Conservation (phyloP, 2,797 vertebrate genomes). For the Clarias platycephalus region DNA sequence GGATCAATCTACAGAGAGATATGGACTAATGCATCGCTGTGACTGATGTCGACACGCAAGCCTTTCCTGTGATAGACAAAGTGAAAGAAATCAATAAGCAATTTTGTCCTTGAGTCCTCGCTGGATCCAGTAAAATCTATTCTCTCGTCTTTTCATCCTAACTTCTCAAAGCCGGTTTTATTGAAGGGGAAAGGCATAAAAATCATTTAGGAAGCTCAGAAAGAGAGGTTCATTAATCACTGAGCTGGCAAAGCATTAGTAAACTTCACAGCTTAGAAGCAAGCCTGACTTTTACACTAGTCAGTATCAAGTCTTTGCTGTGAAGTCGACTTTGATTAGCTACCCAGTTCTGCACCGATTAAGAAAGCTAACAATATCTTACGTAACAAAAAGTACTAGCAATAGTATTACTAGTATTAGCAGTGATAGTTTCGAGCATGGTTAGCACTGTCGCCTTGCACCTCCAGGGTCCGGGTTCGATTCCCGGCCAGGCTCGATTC, state of each 20-base stretch:
- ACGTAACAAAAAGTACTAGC: neutral
- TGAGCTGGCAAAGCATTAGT: slow-evolving; percentile 15
- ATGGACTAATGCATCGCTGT: slow-evolving; percentile 59
- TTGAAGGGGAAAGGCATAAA: slow-evolving; percentile 43
- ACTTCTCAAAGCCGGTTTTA: slow-evolving; percentile 34
- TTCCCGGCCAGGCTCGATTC: too few species aligned
- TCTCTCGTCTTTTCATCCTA: slow-evolving; percentile 56
- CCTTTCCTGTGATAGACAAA: slow-evolving; percentile 69
- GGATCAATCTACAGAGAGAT: slow-evolving; percentile 72
- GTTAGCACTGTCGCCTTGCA: too few species aligned
- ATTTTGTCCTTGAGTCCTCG: slow-evolving; percentile 70
- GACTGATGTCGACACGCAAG: slow-evolving; percentile 69
- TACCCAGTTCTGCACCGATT: neutral
- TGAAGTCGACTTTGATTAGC: neutral
- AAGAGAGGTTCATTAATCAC: slow-evolving; percentile 44
- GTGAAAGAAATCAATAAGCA: slow-evolving; percentile 77
- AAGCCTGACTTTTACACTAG: slow-evolving; percentile 9
- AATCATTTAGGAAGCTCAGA: slow-evolving; percentile 30
- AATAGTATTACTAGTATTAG: neutral
- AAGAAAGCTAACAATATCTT: neutral
- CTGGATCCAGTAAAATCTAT: slow-evolving; percentile 69
- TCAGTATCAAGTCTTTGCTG: neutral
- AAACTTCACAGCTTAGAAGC: slow-evolving; percentile 35
- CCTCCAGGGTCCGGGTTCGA: too few species aligned
- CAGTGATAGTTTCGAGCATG: neutral